Evolutionary conservation across 2,888 invertebrate species (phyloP).

Genomic region (Chrysomela aeneicollis): DNA sequence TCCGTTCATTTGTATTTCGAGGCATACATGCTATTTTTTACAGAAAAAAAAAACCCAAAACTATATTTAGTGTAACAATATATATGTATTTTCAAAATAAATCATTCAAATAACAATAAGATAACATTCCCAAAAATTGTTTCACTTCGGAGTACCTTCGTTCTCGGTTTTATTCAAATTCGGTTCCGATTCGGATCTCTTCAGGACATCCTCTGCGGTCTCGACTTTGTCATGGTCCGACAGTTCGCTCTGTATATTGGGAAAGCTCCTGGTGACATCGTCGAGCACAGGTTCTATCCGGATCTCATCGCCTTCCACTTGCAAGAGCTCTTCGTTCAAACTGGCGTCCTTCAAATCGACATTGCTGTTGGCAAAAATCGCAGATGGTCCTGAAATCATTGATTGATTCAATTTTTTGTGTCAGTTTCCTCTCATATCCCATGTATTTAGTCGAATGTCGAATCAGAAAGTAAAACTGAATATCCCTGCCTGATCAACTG

Average conservation of each 20-base stretch:
- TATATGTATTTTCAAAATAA: constrained; percentile 6
- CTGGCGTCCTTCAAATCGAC: constrained; percentile 84
- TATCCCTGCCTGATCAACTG: too few species aligned
- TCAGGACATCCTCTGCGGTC: constrained; percentile 59
- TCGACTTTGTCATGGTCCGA: constrained; percentile 55
- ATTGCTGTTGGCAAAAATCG: constrained; percentile 87
- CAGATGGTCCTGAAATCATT: constrained; percentile 69
- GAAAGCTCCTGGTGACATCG: constrained; percentile 69
- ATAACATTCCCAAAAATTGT: background rate
- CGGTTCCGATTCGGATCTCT: constrained; percentile 72
- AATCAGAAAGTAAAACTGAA: too few species aligned
- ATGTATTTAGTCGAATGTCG: too few species aligned
- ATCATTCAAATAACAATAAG: constrained; percentile 4
- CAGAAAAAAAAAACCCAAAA: too few species aligned
- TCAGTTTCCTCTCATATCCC: background rate
- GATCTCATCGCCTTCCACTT: constrained; percentile 58
- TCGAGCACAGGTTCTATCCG: constrained; percentile 54
- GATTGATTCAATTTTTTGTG: background rate
- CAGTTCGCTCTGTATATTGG: constrained; percentile 66
- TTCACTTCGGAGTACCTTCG: constrained; percentile 23
- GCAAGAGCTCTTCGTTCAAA: constrained; percentile 76
- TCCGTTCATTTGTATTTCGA: too few species aligned
- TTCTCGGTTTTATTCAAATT: constrained; percentile 42
- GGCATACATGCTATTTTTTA: too few species aligned
- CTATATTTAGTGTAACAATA: constrained; percentile 8